Evolutionary conservation across 23 tunicate species (phyloP), one percentile per base, ranked within the genome.

Genomic region (Aplidium turbinatum): DNA sequence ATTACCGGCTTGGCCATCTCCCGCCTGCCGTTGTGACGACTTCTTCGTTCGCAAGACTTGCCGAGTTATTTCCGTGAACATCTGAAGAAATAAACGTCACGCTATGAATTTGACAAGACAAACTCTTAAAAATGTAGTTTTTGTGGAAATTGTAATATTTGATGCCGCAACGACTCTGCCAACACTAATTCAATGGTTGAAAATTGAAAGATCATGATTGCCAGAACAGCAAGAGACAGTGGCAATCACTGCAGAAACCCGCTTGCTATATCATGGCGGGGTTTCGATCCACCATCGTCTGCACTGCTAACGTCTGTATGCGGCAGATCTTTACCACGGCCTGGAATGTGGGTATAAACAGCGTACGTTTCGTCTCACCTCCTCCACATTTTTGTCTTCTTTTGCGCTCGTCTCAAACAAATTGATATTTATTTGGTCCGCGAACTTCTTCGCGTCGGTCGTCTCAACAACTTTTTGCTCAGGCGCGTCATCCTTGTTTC

Each of bases 61-160:
- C 23, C 96, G 79, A 4, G 99, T 95, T 26, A 95, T 79, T 88
- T 89, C 99, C 22, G 99, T 89, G 76, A 95, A 95, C 99, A 95
- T 95, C 95, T 95, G 78, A 3, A 70, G 67, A 16, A 72, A 58
- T 33, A 66, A 6, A 36, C n/a, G n/a, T n/a, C n/a, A n/a, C n/a
- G n/a, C n/a, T n/a, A n/a, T n/a, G n/a, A n/a, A n/a, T n/a, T n/a
- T n/a, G n/a, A n/a, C n/a, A n/a, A n/a, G n/a, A n/a, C 51, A 18
- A 13, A n/a, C n/a, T n/a, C n/a, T n/a, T n/a, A n/a, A n/a, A n/a
- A n/a, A n/a, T n/a, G n/a, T n/a, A n/a, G n/a, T n/a, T n/a, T n/a
- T n/a, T n/a, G n/a, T n/a, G n/a, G n/a, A n/a, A n/a, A n/a, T n/a
- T n/a, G n/a, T n/a, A n/a, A n/a, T n/a, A n/a, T n/a, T n/a, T n/a